Evolutionary conservation across 2,888 invertebrate species (phyloP).

Genomic region (Ethmia dodecea): DNA sequence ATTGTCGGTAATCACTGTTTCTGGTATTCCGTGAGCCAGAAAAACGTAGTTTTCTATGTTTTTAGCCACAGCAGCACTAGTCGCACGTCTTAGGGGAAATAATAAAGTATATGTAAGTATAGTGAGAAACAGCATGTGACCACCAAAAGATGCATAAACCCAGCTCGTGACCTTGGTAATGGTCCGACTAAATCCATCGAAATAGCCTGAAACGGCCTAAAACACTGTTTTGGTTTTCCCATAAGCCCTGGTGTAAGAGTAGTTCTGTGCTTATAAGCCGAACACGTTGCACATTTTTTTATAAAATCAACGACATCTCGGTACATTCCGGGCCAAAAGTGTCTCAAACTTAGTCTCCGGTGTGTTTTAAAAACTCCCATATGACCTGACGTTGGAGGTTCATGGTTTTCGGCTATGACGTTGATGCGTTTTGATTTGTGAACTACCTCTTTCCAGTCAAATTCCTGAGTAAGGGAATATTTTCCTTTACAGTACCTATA

Average conservation of each 20-base stretch:
- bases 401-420: conserved; percentile 11
- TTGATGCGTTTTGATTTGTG: conserved; percentile 1
- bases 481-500: conserved; percentile 5
- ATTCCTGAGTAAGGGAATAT: conserved; percentile 10
- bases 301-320: conserved; percentile 10
- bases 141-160: conserved; percentile 12
- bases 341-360: conserved; percentile 2
- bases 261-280: conserved; percentile 9
- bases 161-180: conserved; percentile 8
- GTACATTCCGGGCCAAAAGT: conserved; percentile 11
- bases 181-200: conserved; percentile 15
- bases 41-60: conserved; percentile 14
- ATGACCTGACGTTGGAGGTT: conserved; percentile 8
- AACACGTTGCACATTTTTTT: conserved; percentile 11
- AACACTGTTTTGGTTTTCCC: conserved; percentile 9
- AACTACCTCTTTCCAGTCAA: conserved; percentile 10
- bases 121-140: conserved; percentile 13
- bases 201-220: conserved; percentile 10
- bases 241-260: conserved; percentile 5
- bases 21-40: conserved; percentile 14
- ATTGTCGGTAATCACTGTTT: conserved; percentile 17
- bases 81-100: conserved; percentile 11
- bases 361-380: conserved; percentile 8
- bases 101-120: conserved; percentile 8
- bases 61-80: conserved; percentile 9